Conservation (phyloP, 2,888 invertebrate genomes). For the Sipha maydis region DNA sequence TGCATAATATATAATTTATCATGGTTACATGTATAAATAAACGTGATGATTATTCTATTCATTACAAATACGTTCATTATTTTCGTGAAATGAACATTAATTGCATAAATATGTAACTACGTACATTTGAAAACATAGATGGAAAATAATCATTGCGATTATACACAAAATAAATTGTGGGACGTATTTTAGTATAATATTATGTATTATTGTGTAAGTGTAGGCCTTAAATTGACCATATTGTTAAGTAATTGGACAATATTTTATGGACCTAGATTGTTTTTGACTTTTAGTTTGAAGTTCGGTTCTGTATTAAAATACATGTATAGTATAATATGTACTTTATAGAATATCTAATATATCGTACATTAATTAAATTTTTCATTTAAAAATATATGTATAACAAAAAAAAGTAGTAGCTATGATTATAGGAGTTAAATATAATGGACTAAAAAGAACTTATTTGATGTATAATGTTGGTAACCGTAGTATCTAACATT, state of each 20-base stretch:
- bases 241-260: not conserved
- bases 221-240: not conserved
- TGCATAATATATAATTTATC: not conserved
- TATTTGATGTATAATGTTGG: not conserved
- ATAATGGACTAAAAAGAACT: not conserved
- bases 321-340: too few species aligned
- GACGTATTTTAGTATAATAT: not conserved
- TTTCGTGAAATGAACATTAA: slow-evolving; percentile 10
- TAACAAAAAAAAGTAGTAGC: not conserved
- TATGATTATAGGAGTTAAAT: not conserved
- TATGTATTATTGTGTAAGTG: not conserved
- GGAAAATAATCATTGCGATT: not conserved
- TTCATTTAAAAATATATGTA: too few species aligned
- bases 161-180: not conserved
- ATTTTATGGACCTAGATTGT: too few species aligned
- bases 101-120: not conserved
- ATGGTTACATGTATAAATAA: not conserved
- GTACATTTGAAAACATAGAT: not conserved
- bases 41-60: not conserved
- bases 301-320: too few species aligned
- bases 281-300: too few species aligned
- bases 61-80: not conserved
- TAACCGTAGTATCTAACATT: not conserved
- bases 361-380: too few species aligned
- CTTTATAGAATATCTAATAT: too few species aligned